Evolutionary conservation across 2,113 vertebrate species (phyloP).

Genomic region (Neogale vison): DNA sequence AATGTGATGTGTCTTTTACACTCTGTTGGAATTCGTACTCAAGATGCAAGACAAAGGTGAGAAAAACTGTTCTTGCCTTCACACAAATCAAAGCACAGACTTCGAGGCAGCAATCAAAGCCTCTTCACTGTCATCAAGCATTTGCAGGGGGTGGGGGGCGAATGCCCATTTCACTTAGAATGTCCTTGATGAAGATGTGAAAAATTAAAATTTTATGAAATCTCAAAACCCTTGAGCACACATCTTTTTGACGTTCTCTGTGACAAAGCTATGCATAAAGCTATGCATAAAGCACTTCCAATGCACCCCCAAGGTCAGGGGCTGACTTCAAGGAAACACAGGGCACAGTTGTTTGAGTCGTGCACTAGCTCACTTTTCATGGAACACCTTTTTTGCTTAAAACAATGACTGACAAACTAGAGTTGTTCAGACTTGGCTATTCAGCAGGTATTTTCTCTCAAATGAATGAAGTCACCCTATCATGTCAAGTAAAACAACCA

Average conservation of each 20-base stretch:
- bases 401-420: background rate
- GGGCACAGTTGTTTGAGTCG: rapidly evolving
- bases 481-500: background rate
- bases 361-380: background rate
- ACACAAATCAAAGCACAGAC: rapidly evolving
- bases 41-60: background rate
- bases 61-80: background rate
- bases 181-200: background rate
- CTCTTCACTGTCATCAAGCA: background rate
- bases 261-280: background rate
- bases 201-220: background rate
- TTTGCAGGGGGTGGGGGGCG: rapidly evolving
- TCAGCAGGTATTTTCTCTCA: background rate
- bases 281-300: rapidly evolving
- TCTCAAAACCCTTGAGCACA: background rate
- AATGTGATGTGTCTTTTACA: background rate
- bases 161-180: too few relatives aligned
- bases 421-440: background rate
- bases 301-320: rapidly evolving
- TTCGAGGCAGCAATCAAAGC: rapidly evolving
- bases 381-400: background rate
- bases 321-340: background rate
- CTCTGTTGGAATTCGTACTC: background rate
- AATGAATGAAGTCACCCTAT: background rate
- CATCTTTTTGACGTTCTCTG: background rate